Conservation (phyloP, 2,797 vertebrate species). For the Gallinago stenura region DNA sequence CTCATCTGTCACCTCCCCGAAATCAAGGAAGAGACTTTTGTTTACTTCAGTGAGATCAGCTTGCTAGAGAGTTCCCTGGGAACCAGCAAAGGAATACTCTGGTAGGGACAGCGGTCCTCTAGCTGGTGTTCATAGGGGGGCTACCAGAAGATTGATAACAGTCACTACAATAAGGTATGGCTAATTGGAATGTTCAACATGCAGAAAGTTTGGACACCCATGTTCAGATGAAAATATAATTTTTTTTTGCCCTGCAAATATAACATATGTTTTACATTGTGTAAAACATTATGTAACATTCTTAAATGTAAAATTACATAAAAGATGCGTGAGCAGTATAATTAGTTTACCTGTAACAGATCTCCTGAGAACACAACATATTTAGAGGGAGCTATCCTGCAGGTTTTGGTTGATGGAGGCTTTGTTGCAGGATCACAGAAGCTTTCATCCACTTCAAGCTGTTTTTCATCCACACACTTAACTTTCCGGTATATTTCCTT, state of each 20-base stretch:
- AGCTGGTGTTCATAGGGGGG: background rate
- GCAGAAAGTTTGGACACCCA: background rate
- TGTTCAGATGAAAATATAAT: background rate
- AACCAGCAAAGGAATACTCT: background rate
- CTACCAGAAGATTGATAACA: background rate
- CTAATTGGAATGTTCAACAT: background rate
- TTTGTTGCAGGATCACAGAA: constrained; percentile 82
- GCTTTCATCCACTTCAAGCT: constrained; percentile 79
- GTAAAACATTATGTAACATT: background rate
- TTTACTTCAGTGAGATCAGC: background rate
- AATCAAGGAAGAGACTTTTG: background rate
- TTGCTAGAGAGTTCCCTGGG: background rate
- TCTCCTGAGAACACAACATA: constrained; percentile 86
- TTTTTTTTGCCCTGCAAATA: background rate
- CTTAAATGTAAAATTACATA: background rate
- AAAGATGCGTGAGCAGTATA: background rate
- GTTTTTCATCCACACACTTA: constrained; percentile 79
- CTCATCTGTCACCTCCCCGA: background rate
- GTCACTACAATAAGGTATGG: background rate
- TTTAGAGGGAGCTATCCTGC: constrained; percentile 79
- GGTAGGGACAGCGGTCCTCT: background rate
- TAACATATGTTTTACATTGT: background rate
- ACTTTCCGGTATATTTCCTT: constrained; percentile 80
- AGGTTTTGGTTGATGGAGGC: constrained; percentile 79
- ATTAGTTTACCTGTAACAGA: constrained; percentile 86